Conservation (phyloP, 2,888 invertebrate genomes). For the Copidosoma aretas region DNA sequence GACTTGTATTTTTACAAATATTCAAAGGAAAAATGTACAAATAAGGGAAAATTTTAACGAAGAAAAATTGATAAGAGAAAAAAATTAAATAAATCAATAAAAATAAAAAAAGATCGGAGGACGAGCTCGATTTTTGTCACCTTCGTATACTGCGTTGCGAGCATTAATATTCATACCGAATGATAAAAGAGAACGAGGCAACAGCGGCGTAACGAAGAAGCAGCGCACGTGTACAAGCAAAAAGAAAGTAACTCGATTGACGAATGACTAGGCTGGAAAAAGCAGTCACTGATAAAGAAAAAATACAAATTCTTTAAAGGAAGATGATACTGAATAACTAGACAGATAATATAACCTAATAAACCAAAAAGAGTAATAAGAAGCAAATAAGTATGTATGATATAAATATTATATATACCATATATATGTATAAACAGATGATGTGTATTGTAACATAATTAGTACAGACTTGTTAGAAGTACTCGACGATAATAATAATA, state of each 20-base stretch:
- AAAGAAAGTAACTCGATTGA: constrained; percentile 28
- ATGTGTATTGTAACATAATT: constrained; percentile 61
- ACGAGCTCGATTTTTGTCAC: constrained; percentile 35
- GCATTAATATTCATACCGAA: constrained; percentile 28
- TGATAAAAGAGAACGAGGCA: constrained; percentile 7
- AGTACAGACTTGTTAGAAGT: constrained; percentile 58
- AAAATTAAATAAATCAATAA: constrained; percentile 21
- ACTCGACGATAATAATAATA: constrained; percentile 47
- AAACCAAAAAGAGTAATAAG: constrained; percentile 54
- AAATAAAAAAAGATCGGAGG: background rate
- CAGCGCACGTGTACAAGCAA: background rate
- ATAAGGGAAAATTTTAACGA: constrained; percentile 37
- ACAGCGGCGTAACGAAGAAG: constrained; percentile 11
- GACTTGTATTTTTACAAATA: constrained; percentile 41
- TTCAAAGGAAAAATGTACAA: constrained; percentile 41
- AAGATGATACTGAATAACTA: constrained; percentile 57
- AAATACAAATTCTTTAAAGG: constrained; percentile 16
- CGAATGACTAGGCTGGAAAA: constrained; percentile 44
- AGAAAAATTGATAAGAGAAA: background rate
- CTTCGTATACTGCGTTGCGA: constrained; percentile 25
- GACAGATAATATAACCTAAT: constrained; percentile 46
- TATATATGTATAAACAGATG: constrained; percentile 55
- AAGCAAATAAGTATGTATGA: too few species aligned
- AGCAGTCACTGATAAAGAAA: constrained; percentile 42
- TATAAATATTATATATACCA: constrained; percentile 50